phyloP scores from a whole-genome alignment of 2,888 invertebrate species.

The Molanna angustata region DNA sequence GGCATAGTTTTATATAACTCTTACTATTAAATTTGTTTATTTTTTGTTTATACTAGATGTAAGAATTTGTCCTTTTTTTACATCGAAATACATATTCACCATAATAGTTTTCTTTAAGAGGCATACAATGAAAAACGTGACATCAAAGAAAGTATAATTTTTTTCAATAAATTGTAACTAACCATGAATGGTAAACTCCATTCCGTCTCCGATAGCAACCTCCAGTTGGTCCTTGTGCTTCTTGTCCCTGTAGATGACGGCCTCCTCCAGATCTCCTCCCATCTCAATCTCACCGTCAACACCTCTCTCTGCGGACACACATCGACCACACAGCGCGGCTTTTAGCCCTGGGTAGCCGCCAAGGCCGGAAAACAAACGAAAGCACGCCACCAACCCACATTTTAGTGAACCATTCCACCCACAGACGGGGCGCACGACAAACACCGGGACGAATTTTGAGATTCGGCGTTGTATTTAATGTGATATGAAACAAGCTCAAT shows the following conservation, averaged over 20 bases:
- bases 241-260: constrained; percentile 81
- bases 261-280: constrained; percentile 72
- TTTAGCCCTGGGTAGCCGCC: constrained; percentile 48
- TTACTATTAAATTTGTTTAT: no score
- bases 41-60: no score
- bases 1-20: no score
- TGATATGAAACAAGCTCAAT: no score
- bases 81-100: no score
- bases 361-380: constrained; percentile 48
- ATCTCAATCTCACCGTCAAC: constrained; percentile 63
- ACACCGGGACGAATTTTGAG: no score
- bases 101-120: no score
- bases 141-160: constrained; percentile 1
- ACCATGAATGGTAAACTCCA: constrained; percentile 93
- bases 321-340: constrained; percentile 60
- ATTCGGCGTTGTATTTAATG: no score
- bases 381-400: constrained; percentile 42
- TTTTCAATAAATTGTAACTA: constrained; percentile 35
- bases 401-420: no score
- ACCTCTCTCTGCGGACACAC: constrained; percentile 65
- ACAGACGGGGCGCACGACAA: no score
- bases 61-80: no score
- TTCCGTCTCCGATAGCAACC: constrained; percentile 88
- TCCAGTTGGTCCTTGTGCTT: constrained; percentile 87
- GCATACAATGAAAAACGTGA: no score